Percentiles rank a stretch among this genome's conserved stretches.
Conservation (phyloP, 2,797 vertebrate species). For the Enteromius radiatus region DNA sequence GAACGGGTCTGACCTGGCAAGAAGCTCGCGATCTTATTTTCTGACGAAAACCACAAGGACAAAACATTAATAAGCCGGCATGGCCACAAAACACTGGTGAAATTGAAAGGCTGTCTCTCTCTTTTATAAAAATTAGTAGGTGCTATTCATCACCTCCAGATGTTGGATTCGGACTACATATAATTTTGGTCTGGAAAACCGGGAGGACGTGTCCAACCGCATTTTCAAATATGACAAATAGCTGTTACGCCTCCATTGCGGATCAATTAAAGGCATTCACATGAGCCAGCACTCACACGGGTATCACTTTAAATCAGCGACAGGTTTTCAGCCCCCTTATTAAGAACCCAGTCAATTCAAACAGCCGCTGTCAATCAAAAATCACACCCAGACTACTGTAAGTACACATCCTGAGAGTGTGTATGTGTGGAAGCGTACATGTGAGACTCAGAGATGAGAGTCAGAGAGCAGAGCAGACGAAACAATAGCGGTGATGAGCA, state of each 20-base stretch:
- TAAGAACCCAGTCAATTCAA: slow-evolving; percentile 27
- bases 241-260: slow-evolving; percentile 20
- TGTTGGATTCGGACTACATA: slow-evolving; percentile 43
- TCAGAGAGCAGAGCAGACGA: slow-evolving; percentile 39
- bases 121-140: slow-evolving; percentile 33
- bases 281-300: neutral
- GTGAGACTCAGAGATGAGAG: slow-evolving; percentile 14
- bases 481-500: slow-evolving; percentile 49
- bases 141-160: slow-evolving; percentile 49
- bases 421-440: neutral
- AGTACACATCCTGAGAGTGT: slow-evolving; percentile 4
- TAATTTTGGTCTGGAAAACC: slow-evolving; percentile 46
- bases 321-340: slow-evolving; percentile 30
- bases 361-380: slow-evolving; percentile 39
- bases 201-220: slow-evolving; percentile 32
- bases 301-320: slow-evolving; percentile 37
- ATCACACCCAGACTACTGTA: slow-evolving; percentile 19
- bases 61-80: slow-evolving; percentile 32
- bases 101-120: slow-evolving; percentile 30
- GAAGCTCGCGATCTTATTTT: slow-evolving; percentile 3
- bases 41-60: slow-evolving; percentile 30
- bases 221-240: slow-evolving; percentile 37
- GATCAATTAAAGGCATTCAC: slow-evolving; percentile 40
- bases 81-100: slow-evolving; percentile 30
- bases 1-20: neutral